Evolutionary conservation across 2,113 vertebrate genomes (phyloP).

Genomic region (Ibidorhyncha struthersii): DNA sequence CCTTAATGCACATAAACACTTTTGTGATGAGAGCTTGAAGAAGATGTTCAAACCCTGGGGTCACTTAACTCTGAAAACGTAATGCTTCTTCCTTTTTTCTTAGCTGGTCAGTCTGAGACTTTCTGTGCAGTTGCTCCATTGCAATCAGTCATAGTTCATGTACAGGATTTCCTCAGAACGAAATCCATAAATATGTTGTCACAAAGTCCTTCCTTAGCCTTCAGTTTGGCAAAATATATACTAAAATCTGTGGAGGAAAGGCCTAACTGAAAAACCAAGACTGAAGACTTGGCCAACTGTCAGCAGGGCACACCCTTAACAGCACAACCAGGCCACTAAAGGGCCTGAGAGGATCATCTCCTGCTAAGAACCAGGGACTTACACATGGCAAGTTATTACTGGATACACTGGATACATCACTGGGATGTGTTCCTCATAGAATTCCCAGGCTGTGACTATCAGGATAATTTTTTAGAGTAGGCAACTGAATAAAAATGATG

Average conservation of each 20-base stretch:
- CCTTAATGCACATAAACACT: background rate
- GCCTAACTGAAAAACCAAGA: background rate
- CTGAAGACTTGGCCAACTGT: background rate
- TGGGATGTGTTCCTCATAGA: background rate
- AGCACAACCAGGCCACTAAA: background rate
- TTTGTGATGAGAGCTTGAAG: background rate
- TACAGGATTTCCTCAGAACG: background rate
- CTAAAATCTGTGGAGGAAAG: background rate
- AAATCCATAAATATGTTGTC: background rate
- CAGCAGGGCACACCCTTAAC: background rate
- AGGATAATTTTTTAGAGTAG: background rate
- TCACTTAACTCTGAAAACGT: background rate
- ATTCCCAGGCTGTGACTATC: background rate
- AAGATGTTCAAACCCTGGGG: background rate
- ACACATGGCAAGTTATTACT: background rate
- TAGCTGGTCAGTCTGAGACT: background rate
- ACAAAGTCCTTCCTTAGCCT: background rate
- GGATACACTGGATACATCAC: background rate
- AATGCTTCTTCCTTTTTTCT: background rate
- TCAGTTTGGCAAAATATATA: background rate
- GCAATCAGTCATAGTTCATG: background rate
- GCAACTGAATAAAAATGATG: background rate
- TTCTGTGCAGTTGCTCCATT: background rate
- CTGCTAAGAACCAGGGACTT: background rate
- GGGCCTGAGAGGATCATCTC: background rate